Evolutionary conservation across 2,888 invertebrate species (phyloP).

Genomic region (Drosophila dives): DNA sequence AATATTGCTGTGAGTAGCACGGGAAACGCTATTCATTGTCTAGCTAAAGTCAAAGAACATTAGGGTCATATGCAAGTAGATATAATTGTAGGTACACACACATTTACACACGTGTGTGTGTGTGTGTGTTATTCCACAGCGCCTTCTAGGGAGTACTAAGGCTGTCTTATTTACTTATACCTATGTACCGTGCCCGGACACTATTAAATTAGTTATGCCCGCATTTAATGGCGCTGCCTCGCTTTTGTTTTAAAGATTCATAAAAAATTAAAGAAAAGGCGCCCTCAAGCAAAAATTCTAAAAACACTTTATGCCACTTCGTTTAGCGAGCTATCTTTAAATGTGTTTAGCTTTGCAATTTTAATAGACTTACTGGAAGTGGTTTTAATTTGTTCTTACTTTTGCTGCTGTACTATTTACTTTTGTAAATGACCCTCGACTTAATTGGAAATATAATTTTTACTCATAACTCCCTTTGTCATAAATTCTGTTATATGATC

Average conservation of each 20-base stretch:
- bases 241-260: conserved; percentile 58
- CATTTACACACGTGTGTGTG: background rate
- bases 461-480: conserved; percentile 23
- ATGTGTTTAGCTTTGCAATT: conserved; percentile 40
- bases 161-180: conserved; percentile 43
- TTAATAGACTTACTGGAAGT: conserved; percentile 10
- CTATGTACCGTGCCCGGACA: conserved; percentile 59
- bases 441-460: conserved; percentile 35
- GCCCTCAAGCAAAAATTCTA: conserved; percentile 14
- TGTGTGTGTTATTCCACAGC: conserved; percentile 21
- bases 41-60: conserved; percentile 37
- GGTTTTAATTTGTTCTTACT: background rate
- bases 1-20: conserved; percentile 48
- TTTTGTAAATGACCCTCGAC: conserved; percentile 14
- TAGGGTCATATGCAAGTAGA: conserved; percentile 26
- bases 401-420: conserved; percentile 18
- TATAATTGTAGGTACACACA: background rate
- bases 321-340: conserved; percentile 38
- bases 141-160: conserved; percentile 2
- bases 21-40: conserved; percentile 63
- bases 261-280: conserved; percentile 37
- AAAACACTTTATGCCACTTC: conserved; percentile 20
- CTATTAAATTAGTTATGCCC: conserved; percentile 73
- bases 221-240: conserved; percentile 57
- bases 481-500: conserved; percentile 35